phyloP scores from a whole-genome alignment of 2,888 invertebrate genomes.

The Hypomecis atomaria region DNA sequence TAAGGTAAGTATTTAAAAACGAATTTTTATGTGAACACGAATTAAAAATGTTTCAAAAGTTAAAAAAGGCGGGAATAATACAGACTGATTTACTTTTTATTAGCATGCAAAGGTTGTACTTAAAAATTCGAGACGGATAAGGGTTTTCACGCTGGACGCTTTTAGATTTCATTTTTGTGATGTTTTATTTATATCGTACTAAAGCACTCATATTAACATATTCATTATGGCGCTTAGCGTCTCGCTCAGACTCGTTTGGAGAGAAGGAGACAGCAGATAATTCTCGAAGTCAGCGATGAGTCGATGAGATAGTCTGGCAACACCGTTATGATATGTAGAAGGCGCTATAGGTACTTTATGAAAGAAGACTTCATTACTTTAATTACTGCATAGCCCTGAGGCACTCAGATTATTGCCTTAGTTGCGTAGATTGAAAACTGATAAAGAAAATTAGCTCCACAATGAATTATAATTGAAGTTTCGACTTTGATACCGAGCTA shows the following conservation, averaged over 20 bases:
- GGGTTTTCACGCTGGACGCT: slow-evolving; percentile 36
- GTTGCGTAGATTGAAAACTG: slow-evolving; percentile 41
- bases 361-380: slow-evolving; percentile 55
- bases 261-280: slow-evolving; percentile 18
- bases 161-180: slow-evolving; percentile 39
- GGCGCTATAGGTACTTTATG: slow-evolving; percentile 50
- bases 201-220: slow-evolving; percentile 34
- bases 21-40: slow-evolving; percentile 28
- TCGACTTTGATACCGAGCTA: slow-evolving; percentile 26
- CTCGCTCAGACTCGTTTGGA: slow-evolving; percentile 29
- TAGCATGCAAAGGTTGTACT: slow-evolving; percentile 39
- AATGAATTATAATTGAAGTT: slow-evolving; percentile 39
- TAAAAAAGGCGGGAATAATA: slow-evolving; percentile 31
- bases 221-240: slow-evolving; percentile 33
- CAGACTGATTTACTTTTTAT: slow-evolving; percentile 38
- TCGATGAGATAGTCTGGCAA: slow-evolving; percentile 35
- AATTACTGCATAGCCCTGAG: slow-evolving; percentile 46
- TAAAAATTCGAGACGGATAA: slow-evolving; percentile 40
- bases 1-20: slow-evolving; percentile 29
- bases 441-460: slow-evolving; percentile 42
- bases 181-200: slow-evolving; percentile 34
- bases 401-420: slow-evolving; percentile 39
- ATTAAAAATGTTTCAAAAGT: slow-evolving; percentile 28
- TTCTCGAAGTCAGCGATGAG: slow-evolving; percentile 36
- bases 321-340: slow-evolving; percentile 43